Conservation (phyloP, 2,113 vertebrate species). For the Rhipidura dahli region DNA sequence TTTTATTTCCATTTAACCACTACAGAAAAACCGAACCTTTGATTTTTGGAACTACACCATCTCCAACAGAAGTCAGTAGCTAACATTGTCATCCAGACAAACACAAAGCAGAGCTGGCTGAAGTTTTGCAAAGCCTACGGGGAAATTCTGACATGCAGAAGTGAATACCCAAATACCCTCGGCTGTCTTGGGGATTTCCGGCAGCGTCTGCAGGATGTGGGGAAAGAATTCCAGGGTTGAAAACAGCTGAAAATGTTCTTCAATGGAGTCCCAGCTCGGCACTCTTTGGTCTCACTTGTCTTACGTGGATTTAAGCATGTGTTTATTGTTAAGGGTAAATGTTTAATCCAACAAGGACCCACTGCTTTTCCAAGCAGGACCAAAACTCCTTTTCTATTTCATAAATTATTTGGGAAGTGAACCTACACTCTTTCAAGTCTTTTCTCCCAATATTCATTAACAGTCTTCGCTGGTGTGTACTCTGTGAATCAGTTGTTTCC, state of each 20-base stretch:
- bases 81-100: neutral
- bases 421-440: neutral
- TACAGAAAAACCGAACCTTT: neutral
- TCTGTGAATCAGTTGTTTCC: neutral
- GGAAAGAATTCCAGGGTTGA: neutral
- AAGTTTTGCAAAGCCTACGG: neutral
- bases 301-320: neutral
- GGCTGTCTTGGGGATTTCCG: slow-evolving; percentile 2
- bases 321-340: slow-evolving; percentile 15
- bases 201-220: neutral
- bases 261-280: neutral
- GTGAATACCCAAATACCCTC: slow-evolving; percentile 27
- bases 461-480: neutral
- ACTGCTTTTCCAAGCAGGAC: neutral
- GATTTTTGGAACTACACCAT: neutral
- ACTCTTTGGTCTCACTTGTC: neutral
- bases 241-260: slow-evolving; percentile 39
- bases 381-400: neutral
- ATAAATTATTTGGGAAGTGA: neutral
- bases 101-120: slow-evolving; percentile 21
- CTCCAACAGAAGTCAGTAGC: slow-evolving; percentile 30
- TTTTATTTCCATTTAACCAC: slow-evolving; percentile 39
- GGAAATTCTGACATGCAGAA: slow-evolving; percentile 22
- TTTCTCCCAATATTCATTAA: neutral
- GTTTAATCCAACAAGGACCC: neutral